Conservation (phyloP, 2,888 invertebrate species). For the Machimus rusticus region DNA sequence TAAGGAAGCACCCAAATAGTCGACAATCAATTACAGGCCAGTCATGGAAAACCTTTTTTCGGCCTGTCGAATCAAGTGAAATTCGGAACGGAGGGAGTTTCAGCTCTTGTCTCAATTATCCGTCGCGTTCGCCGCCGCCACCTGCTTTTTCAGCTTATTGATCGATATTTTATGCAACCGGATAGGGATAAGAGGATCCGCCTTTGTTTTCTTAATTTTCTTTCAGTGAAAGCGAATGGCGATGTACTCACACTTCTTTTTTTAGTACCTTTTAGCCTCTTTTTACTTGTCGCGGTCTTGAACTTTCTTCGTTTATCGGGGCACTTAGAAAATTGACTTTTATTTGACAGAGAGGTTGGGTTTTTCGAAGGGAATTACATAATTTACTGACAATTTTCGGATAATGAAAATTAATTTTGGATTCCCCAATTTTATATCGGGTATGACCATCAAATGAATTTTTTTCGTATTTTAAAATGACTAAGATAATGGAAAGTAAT, state of each 20-base stretch:
- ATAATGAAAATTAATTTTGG: background rate
- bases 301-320: background rate
- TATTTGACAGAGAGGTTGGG: background rate
- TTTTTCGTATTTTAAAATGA: background rate
- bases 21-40: conserved; percentile 21
- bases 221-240: conserved; percentile 5
- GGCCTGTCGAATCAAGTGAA: background rate
- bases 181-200: conserved; percentile 37
- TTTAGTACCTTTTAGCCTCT: background rate
- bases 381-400: background rate
- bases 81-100: background rate
- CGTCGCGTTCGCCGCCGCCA: background rate
- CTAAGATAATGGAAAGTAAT: background rate
- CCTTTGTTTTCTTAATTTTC: conserved; percentile 28
- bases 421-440: background rate
- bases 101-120: background rate
- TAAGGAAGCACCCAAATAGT: background rate
- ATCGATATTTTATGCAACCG: conserved; percentile 33
- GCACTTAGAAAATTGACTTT: background rate
- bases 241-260: background rate
- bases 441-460: background rate
- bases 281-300: background rate
- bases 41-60: background rate
- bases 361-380: background rate
- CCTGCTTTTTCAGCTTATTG: background rate